Evolutionary conservation across 2,113 vertebrate genomes (phyloP), one percentile per base, ranked within the genome.

Genomic region (Uria aalge): DNA sequence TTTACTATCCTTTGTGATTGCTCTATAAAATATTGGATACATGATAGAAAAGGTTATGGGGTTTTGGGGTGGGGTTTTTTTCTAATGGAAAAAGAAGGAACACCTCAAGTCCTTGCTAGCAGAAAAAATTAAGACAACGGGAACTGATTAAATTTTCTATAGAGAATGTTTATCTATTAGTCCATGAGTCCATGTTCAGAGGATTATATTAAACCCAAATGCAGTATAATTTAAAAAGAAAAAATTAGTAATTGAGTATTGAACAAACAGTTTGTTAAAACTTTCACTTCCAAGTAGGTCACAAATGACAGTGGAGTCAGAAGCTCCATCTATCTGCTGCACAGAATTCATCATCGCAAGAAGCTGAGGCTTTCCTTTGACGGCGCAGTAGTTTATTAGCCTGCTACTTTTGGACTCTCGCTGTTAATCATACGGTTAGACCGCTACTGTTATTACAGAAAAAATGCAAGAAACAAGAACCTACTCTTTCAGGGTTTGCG

Each of bases 11-110:
- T 75, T 64, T 72, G 76, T 53, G 94, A 94, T 78, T 68, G 84
- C 87, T 91, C 96, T 76, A 34, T 91, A 85, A 95, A 96, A 92
- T 30, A 81, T 45, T 36, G 89, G 76, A 53, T 15, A 59, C 11
- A 21, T 3, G 60, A 76, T 1, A 48, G 86, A 29, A 87, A 87
- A 94, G 91, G 83, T 81, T 71, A 56, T 5, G 22, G 52, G 64
- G 55, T 15, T 43, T 48, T 2, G 5, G 38, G 41, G 40, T 0
- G 7, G 76, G 52, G 6, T 14, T 17, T 10, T 60, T 68, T 48
- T 27, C 24, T 60, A 29, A 27, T 1, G 24, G 64, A 40, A 91
- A 60, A 75, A 89, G 68, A 30, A 90, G 47, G 38, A 64, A 72
- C n/a, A 77, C 29, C 69, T 11, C 13, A 2, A 80, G 45, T 15